Evolutionary conservation across 2,113 vertebrate species (phyloP).

Genomic region (Pycnonotus jocosus): DNA sequence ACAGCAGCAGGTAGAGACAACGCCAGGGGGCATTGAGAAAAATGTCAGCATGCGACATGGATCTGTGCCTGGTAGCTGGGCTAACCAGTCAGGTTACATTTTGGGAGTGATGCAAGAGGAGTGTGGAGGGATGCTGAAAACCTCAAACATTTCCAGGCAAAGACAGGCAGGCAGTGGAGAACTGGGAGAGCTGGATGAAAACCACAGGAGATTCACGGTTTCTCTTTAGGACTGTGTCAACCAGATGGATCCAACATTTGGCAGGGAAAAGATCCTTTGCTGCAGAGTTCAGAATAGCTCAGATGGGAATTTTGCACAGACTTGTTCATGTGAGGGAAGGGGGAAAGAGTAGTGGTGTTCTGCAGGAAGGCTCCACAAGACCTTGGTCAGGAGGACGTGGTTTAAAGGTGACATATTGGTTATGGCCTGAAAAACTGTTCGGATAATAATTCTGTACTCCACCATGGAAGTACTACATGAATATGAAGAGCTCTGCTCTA

Average conservation of each 20-base stretch:
- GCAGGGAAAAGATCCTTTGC: background rate
- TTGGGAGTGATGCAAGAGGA: background rate
- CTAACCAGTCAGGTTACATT: background rate
- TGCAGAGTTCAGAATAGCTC: background rate
- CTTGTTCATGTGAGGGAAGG: fast-evolving
- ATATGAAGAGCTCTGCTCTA: background rate
- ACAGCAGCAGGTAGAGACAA: background rate
- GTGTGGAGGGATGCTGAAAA: background rate
- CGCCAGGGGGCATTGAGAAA: fast-evolving
- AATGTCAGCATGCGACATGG: fast-evolving
- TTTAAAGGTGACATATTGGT: background rate
- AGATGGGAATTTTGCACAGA: background rate
- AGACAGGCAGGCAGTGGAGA: background rate
- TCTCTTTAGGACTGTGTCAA: background rate
- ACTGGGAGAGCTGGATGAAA: background rate
- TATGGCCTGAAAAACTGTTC: background rate
- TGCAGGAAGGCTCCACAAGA: background rate
- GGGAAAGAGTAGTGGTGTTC: background rate
- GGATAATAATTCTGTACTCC: background rate
- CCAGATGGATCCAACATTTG: background rate
- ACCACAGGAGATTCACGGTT: background rate
- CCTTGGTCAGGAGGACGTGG: background rate
- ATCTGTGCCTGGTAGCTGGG: background rate
- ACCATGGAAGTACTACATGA: background rate
- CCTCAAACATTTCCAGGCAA: too few relatives aligned